Percentiles rank a stretch among this genome's conserved stretches.
Evolutionary conservation across 1,140 invertebrate species (phyloP).

Genomic region (Muscidifurax raptorellus): DNA sequence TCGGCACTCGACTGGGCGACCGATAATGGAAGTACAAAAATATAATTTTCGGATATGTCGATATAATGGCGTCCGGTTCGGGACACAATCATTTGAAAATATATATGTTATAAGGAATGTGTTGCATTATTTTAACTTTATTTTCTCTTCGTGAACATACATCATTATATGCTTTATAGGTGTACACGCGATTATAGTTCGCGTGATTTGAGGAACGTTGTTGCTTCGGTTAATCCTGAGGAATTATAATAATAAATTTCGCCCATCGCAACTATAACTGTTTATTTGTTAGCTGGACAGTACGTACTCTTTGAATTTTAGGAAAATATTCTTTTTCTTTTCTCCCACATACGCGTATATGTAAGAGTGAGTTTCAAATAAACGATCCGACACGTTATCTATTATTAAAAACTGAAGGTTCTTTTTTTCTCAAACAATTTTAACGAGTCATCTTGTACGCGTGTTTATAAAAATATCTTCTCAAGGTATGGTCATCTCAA

Average conservation of each 20-base stretch:
- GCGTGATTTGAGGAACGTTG: slow-evolving; percentile 17
- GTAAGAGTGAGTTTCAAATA: no score
- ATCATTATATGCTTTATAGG: background rate
- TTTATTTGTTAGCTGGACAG: no score
- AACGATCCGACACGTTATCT: no score
- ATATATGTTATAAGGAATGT: slow-evolving; percentile 41
- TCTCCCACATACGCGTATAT: background rate
- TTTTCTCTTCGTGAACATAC: slow-evolving; percentile 8
- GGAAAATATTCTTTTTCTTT: slow-evolving; percentile 15
- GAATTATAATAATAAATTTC: slow-evolving; percentile 6
- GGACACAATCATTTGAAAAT: background rate
- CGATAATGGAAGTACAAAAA: slow-evolving; percentile 65
- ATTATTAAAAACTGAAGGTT: no score
- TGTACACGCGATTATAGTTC: background rate
- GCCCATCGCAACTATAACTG: background rate
- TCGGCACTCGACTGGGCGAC: slow-evolving; percentile 12
- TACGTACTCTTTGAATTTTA: background rate
- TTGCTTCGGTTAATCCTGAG: slow-evolving; percentile 4
- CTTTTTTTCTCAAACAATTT: background rate
- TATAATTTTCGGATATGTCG: slow-evolving; percentile 68
- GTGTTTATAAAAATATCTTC: slow-evolving; percentile 29
- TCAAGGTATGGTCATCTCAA: slow-evolving; percentile 18
- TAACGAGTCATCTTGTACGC: background rate
- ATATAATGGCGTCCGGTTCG: slow-evolving; percentile 45
- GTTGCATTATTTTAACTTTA: background rate